These are phyloP conservation scores for Agapornis canus DNA, from an alignment of 2,797 vertebrate species.

Conservation along the genomic window DNA sequence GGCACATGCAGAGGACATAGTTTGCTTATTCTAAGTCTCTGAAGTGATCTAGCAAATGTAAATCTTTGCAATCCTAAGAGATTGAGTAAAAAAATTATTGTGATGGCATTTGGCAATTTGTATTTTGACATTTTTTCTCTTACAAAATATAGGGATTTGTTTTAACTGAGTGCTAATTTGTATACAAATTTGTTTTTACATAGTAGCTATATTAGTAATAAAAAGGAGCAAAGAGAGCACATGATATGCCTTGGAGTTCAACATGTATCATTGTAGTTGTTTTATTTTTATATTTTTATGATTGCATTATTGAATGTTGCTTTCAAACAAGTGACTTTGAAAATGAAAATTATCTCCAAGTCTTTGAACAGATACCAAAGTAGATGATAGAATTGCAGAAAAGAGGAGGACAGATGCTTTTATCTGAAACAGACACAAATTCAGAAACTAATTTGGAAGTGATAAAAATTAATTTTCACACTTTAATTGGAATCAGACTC, in stretches of 20 bases:
- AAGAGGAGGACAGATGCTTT: slow-evolving; percentile 74
- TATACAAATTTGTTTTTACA: slow-evolving; percentile 27
- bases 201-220: slow-evolving; percentile 15
- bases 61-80: not conserved
- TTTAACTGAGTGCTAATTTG: slow-evolving; percentile 24
- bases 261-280: not conserved
- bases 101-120: not conserved
- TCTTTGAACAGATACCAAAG: slow-evolving; percentile 54
- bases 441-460: slow-evolving; percentile 84
- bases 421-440: slow-evolving; percentile 78
- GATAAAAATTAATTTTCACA: slow-evolving; percentile 88
- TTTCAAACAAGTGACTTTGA: slow-evolving; percentile 51
- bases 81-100: not conserved
- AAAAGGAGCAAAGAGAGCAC: slow-evolving; percentile 12
- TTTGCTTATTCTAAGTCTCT: slow-evolving; percentile 31
- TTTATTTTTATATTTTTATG: slow-evolving; percentile 50
- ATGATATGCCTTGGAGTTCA: not conserved
- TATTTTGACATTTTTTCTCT: not conserved
- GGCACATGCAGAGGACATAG: not conserved
- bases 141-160: not conserved
- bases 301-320: slow-evolving; percentile 25
- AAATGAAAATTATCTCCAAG: slow-evolving; percentile 36
- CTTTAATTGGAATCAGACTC: slow-evolving; percentile 86
- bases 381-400: slow-evolving; percentile 64
- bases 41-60: slow-evolving; percentile 4